Evolutionary conservation across 2,113 vertebrate species (phyloP).

Genomic region (Motacilla tschutschensis): DNA sequence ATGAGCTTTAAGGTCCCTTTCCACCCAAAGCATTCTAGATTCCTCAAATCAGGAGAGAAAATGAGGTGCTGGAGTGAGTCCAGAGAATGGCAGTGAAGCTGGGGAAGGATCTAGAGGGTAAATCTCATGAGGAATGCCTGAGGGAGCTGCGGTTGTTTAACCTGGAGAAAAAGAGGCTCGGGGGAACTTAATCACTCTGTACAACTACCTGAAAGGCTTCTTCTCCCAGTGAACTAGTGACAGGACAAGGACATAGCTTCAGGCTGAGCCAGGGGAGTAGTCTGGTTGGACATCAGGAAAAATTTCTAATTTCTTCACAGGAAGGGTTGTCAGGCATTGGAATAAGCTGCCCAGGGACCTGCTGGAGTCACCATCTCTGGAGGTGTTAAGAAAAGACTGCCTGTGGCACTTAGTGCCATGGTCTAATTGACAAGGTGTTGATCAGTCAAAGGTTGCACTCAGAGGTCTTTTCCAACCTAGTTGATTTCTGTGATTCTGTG

Average conservation of each 20-base stretch:
- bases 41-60: background rate
- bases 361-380: background rate
- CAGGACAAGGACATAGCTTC: background rate
- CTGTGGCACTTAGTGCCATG: background rate
- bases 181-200: background rate
- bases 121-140: background rate
- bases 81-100: background rate
- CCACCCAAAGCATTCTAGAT: background rate
- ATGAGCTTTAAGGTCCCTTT: background rate
- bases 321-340: background rate
- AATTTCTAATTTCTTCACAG: background rate
- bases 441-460: background rate
- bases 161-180: background rate
- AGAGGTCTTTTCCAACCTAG: background rate
- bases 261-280: background rate
- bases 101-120: background rate
- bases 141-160: background rate
- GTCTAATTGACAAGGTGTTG: background rate
- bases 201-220: background rate
- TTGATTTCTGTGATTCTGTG: background rate
- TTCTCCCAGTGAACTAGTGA: background rate
- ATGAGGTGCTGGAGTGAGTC: background rate
- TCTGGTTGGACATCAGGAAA: background rate
- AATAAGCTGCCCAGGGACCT: background rate
- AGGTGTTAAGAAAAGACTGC: background rate